These are phyloP conservation scores for Delichon dasypus DNA, from an alignment of 2,797 vertebrate species.

Conservation along the genomic window DNA sequence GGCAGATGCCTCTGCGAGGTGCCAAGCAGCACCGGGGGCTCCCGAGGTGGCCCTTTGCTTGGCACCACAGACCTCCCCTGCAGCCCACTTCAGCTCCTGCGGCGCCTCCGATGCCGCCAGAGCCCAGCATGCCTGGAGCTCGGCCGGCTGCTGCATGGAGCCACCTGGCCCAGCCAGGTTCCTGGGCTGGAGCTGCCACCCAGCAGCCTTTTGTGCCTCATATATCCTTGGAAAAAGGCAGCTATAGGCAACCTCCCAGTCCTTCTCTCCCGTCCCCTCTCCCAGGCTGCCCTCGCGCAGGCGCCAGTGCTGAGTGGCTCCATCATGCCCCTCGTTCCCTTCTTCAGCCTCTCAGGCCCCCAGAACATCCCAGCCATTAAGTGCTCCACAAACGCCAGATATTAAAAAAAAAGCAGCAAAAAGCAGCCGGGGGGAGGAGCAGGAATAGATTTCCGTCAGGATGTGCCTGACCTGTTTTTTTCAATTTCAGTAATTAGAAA, in stretches of 20 bases:
- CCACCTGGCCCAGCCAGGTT: rapidly evolving
- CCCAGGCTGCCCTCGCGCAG: background rate
- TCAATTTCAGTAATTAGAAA: slow-evolving; percentile 80
- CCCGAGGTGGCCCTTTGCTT: rapidly evolving
- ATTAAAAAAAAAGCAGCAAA: slow-evolving; percentile 27
- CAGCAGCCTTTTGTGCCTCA: background rate
- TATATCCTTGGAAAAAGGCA: background rate
- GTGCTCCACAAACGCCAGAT: slow-evolving; percentile 16
- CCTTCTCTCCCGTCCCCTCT: background rate
- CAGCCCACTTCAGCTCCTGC: background rate
- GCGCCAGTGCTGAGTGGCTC: background rate
- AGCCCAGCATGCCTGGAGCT: rapidly evolving
- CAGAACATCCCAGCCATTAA: background rate
- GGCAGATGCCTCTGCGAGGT: rapidly evolving
- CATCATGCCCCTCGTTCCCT: rapidly evolving
- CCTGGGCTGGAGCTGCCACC: background rate
- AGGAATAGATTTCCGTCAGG: slow-evolving; percentile 73
- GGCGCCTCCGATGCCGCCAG: rapidly evolving
- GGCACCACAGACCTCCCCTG: background rate
- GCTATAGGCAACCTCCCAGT: rapidly evolving
- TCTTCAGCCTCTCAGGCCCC: background rate
- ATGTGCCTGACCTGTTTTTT: slow-evolving; percentile 77
- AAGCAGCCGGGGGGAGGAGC: background rate
- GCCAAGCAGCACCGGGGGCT: background rate
- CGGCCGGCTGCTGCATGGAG: background rate